Evolutionary conservation across 2,888 invertebrate genomes (phyloP).

Genomic region (Ormia ochracea): DNA sequence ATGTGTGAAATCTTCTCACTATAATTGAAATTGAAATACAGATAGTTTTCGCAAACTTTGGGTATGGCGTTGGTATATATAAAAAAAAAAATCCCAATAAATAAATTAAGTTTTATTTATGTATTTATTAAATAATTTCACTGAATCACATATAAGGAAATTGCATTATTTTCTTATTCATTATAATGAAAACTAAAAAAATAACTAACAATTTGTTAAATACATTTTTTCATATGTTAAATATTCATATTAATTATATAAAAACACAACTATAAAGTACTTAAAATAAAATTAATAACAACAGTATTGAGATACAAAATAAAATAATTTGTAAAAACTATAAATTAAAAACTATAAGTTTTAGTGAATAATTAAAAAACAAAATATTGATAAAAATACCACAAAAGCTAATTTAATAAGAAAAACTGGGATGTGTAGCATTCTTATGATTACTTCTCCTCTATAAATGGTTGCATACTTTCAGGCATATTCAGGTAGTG

Average conservation of each 20-base stretch:
- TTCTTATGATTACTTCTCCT: no score
- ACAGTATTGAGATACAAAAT: conserved; percentile 2
- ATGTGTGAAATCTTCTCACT: no score
- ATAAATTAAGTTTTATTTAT: background rate
- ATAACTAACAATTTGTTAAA: conserved; percentile 17
- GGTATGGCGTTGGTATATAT: no score
- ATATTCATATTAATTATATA: background rate
- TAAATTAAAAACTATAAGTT: background rate
- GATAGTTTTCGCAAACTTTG: no score
- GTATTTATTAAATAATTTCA: conserved; percentile 42
- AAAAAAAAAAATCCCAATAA: background rate
- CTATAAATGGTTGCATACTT: no score
- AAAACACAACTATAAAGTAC: conserved; percentile 22
- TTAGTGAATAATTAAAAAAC: background rate
- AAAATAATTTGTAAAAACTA: background rate
- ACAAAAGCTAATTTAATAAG: no score
- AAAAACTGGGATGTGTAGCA: no score
- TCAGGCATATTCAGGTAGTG: no score
- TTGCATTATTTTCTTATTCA: background rate
- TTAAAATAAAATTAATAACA: conserved; percentile 33
- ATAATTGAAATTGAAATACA: no score
- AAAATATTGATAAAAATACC: no score
- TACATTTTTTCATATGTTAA: conserved; percentile 8
- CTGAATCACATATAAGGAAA: conserved; percentile 40
- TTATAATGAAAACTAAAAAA: conserved; percentile 11